Evolutionary conservation across 1,140 invertebrate genomes (phyloP).

Genomic region (Paraescarpia echinospica): DNA sequence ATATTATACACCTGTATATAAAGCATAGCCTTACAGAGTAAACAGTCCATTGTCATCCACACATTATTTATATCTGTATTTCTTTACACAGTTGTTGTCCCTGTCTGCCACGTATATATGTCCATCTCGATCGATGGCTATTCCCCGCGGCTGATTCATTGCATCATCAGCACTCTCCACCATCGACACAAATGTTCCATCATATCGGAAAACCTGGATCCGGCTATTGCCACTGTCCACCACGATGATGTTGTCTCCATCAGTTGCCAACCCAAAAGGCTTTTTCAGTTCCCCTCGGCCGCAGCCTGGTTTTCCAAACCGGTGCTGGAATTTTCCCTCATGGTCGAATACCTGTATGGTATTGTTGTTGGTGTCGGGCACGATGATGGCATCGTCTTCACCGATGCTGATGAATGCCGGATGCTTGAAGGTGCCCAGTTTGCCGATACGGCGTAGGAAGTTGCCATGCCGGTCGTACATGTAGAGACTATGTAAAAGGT

Average conservation of each 20-base stretch:
- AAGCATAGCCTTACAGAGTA: not conserved
- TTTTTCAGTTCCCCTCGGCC: constrained; percentile 22
- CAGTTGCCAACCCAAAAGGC: constrained; percentile 21
- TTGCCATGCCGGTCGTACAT: constrained; percentile 15
- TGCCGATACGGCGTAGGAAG: constrained; percentile 10
- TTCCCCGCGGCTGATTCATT: constrained; percentile 23
- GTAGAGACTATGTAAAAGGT: constrained; percentile 19
- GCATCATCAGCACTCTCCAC: constrained; percentile 26
- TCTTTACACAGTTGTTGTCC: constrained; percentile 28
- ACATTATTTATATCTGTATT: constrained; percentile 28
- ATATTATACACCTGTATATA: not conserved
- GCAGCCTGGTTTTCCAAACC: constrained; percentile 18
- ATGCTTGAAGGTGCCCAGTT: constrained; percentile 18
- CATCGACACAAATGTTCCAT: constrained; percentile 27
- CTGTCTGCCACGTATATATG: constrained; percentile 28
- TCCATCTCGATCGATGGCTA: constrained; percentile 23
- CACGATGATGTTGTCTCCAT: constrained; percentile 27
- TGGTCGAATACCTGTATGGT: constrained; percentile 15
- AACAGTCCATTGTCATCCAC: not conserved
- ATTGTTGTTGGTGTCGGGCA: constrained; percentile 24
- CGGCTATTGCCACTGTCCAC: constrained; percentile 25
- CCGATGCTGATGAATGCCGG: constrained; percentile 24
- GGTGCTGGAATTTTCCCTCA: constrained; percentile 10
- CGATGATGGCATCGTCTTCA: constrained; percentile 26
- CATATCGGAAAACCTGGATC: constrained; percentile 24